Evolutionary conservation across 2,797 vertebrate species (phyloP), one percentile per base, ranked within the genome.

Genomic region (Sebastes glaucus): DNA sequence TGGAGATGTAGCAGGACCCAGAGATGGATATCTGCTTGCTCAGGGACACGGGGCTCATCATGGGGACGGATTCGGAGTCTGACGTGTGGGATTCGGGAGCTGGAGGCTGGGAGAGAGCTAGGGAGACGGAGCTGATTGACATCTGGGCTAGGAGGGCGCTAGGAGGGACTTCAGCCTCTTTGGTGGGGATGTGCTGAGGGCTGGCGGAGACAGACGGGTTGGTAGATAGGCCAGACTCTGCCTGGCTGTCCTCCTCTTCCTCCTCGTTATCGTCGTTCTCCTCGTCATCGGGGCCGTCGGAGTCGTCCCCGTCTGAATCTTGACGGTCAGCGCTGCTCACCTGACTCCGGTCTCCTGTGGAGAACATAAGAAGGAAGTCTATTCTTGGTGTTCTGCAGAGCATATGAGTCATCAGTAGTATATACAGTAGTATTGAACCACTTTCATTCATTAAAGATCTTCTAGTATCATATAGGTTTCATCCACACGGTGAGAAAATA

Each of bases 221-320:
- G 8, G 98, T 97, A 6, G 99, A 99, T 5, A 99, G 93, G 33
- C 97, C 96, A 0, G 98, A 99, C 82, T 99, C 98, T 0, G 97
- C 96, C 93, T 99, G 98, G 91, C 98, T 99, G 90, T 99, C 99
- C 20, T 99, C 99, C 57, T 99, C 99, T 1, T 99, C 99, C 3
- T 99, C 99, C 27, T 99, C 98, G 2, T 99, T 97, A 0, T 97
- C 97, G 10, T 99, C 98, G 3, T 98, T 98, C 52, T 99, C 98
- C 30, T 99, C 98, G 1, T 99, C 98, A 5, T 99, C 98, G 0
- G 95, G 94, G 7, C 97, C 97, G 6, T 99, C 99, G 0, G 98
- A 99, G 80, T 99, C 98, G n/a, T 99, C 98, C 1, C 93, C 97
- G 0, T 99, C 99, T 0, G 97, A 98, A 16, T 97, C 97, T 25